Evolutionary conservation across 2,888 invertebrate genomes (phyloP), one percentile per base, ranked within the genome.

Genomic region (Trichopoda pennipes): DNA sequence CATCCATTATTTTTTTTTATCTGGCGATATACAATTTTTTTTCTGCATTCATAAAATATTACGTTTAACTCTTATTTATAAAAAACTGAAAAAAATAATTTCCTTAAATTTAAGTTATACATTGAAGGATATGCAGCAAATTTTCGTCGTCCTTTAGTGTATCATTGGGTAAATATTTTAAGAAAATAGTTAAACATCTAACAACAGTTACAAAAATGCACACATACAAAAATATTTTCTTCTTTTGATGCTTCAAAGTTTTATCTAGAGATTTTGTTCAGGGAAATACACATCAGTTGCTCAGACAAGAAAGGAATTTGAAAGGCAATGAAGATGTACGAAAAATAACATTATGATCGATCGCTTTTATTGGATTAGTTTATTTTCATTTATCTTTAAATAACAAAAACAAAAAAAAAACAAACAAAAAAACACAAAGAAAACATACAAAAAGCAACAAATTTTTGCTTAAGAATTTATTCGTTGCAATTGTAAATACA

Each of bases 311-410:
- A 72, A 44, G 47, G 53, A 74, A 74, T 63, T 58, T 42, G 28
- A 64, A 66, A 69, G 21, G 49, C 63, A 42, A 60, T 53, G 60
- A 35, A 66, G 19, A 66, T 70, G 55, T 38, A 21, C 58, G 51
- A 60, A 69, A 68, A 55, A 47, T 66, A 56, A 35, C 23, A 58
- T 84, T 85, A 84, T 85, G 83, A 85, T 85, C 84, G 82, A 85
- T 85, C 84, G 84, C 83, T 85, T 76, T 81, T 72, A 81, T 72
- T 69, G 63, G 16, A 68, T 55, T 56, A 74, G 64, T 70, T 70
- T 56, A 16, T 61, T 72, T 75, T 21, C 10, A 32, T 32, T 56
- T 35, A 32, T 35, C 1, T 51, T 53, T 28, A 4, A 49, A 8
- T 17, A 28, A 23, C 42, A 23, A 68, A 16, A 44, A 55, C 55